phyloP scores from a whole-genome alignment of 2,888 invertebrate species.

The Dasysyrphus tricinctus region DNA sequence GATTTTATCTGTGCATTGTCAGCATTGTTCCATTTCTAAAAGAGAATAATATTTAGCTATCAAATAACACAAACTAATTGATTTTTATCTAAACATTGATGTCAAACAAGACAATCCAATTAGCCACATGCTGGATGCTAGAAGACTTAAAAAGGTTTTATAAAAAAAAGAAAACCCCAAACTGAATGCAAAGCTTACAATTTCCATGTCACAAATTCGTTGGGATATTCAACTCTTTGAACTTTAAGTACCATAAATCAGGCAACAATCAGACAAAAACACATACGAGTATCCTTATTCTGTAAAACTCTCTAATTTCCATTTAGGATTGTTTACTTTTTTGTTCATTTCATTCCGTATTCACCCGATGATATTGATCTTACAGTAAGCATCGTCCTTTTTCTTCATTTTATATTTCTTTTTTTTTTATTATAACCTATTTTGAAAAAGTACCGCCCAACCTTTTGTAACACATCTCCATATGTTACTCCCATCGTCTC shows the following conservation, averaged over 20 bases:
- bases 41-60: too few relatives aligned
- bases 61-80: neutral
- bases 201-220: constrained; percentile 2
- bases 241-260: constrained; percentile 49
- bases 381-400: constrained; percentile 30
- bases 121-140: neutral
- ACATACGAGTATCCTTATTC: constrained; percentile 3
- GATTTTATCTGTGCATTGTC: too few relatives aligned
- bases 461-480: constrained; percentile 39
- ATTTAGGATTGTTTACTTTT: constrained; percentile 69
- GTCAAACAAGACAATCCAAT: neutral
- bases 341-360: constrained; percentile 64
- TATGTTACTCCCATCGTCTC: constrained; percentile 33
- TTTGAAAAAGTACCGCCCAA: constrained; percentile 9
- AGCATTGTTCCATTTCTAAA: too few relatives aligned
- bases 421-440: constrained; percentile 6
- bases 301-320: constrained; percentile 41
- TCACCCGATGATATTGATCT: constrained; percentile 62
- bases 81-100: neutral
- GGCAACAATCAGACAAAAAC: constrained; percentile 36
- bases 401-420: constrained; percentile 5
- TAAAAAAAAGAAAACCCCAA: neutral
- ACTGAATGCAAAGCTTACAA: constrained; percentile 1
- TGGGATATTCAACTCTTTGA: constrained; percentile 23
- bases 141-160: neutral